A percentile compares a stretch with the other conserved stretches of the same genome.
Evolutionary conservation across 2,888 invertebrate species (phyloP).

Genomic region (Elysia crispata): DNA sequence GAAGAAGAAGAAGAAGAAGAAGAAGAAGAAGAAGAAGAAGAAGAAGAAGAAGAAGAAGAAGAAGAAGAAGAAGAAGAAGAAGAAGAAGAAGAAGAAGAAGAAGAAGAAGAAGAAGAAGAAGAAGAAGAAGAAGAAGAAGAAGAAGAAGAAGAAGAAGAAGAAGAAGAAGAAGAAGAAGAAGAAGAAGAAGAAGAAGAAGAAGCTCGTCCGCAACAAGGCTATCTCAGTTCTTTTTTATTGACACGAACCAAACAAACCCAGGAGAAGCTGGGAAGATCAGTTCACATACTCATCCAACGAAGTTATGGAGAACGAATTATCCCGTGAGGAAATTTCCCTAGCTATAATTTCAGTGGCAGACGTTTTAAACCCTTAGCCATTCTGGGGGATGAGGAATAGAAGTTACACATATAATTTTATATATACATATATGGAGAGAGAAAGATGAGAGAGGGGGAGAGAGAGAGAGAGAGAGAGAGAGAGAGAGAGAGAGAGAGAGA

Average conservation of each 20-base stretch:
- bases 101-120: neutral
- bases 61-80: neutral
- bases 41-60: neutral
- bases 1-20: neutral
- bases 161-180: conserved; percentile 25
- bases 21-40: neutral
- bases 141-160: conserved; percentile 22
- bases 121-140: conserved; percentile 6
- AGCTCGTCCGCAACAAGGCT: too few species aligned
- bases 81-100: neutral
- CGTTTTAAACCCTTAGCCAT: too few species aligned
- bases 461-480: too few species aligned
- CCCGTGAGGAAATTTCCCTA: too few species aligned
- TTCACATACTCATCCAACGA: too few species aligned
- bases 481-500: neutral
- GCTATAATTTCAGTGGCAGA: too few species aligned
- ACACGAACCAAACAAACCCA: too few species aligned
- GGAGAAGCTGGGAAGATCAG: too few species aligned
- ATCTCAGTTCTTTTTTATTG: too few species aligned
- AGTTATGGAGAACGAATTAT: too few species aligned
- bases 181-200: conserved; percentile 27
- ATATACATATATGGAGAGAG: neutral
- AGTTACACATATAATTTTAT: neutral
- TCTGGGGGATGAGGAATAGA: too few species aligned
- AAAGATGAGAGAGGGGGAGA: neutral